These are phyloP conservation scores for Microctenopoma lineatum DNA, from an alignment of 2,797 vertebrate species.

Conservation along the genomic window DNA sequence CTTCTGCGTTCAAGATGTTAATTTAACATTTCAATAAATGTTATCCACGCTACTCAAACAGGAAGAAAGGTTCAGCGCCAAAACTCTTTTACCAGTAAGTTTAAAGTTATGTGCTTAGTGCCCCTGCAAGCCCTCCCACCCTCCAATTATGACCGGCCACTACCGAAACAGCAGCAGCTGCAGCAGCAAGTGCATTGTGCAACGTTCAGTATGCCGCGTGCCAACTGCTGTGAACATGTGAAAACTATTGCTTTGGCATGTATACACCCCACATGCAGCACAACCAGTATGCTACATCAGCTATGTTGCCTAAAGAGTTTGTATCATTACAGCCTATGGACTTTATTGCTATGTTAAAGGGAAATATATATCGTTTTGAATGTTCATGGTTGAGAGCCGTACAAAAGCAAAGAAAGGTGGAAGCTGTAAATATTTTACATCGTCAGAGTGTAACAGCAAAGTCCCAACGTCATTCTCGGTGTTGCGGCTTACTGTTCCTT, in stretches of 20 bases:
- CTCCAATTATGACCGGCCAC: slow-evolving; percentile 24
- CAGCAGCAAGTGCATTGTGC: slow-evolving; percentile 53
- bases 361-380: slow-evolving; percentile 20
- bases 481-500: slow-evolving; percentile 34
- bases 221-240: slow-evolving; percentile 21
- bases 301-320: slow-evolving; percentile 13
- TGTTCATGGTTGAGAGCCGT: slow-evolving; percentile 29
- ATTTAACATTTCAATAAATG: slow-evolving; percentile 11
- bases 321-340: slow-evolving; percentile 6
- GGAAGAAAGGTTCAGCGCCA: neutral
- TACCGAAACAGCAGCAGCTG: slow-evolving; percentile 57
- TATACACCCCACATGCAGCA: slow-evolving; percentile 25
- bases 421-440: slow-evolving; percentile 31
- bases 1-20: slow-evolving; percentile 8
- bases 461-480: slow-evolving; percentile 33
- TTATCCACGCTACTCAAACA: slow-evolving; percentile 19
- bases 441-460: slow-evolving; percentile 25
- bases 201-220: slow-evolving; percentile 34
- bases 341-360: slow-evolving; percentile 14
- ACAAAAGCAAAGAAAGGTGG: slow-evolving; percentile 16
- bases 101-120: slow-evolving; percentile 14
- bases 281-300: slow-evolving; percentile 11
- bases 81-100: slow-evolving; percentile 13
- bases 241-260: slow-evolving; percentile 54
- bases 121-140: slow-evolving; percentile 4